These are phyloP conservation scores for Perithous albicinctus DNA, from an alignment of 2,888 invertebrate species.

Conservation along the genomic window DNA sequence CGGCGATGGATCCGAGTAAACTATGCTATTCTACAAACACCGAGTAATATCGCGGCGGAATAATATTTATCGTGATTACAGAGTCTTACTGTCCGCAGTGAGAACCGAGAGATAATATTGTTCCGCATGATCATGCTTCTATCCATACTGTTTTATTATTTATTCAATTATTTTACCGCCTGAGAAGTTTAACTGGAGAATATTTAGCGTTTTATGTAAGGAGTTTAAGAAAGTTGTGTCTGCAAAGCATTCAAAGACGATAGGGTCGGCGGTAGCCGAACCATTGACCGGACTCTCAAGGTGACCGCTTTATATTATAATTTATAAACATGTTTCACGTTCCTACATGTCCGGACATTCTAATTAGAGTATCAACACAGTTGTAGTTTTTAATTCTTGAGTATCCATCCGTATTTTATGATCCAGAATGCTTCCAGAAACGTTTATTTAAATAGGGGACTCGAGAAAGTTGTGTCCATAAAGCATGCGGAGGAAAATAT, in stretches of 20 bases:
- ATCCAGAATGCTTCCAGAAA: too few species aligned
- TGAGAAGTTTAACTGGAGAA: not conserved
- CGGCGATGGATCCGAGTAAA: not conserved
- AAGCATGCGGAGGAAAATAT: not conserved
- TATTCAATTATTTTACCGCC: not conserved
- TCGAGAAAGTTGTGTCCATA: not conserved
- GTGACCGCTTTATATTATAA: not conserved
- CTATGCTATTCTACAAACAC: not conserved
- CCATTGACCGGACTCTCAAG: not conserved
- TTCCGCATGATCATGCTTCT: not conserved
- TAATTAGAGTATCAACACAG: not conserved
- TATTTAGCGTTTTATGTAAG: not conserved
- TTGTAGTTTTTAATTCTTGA: too few species aligned
- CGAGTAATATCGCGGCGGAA: not conserved
- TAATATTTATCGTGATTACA: conserved; percentile 19
- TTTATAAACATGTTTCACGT: not conserved
- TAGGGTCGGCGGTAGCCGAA: not conserved
- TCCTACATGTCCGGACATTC: not conserved
- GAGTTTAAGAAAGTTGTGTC: not conserved
- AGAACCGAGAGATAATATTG: not conserved
- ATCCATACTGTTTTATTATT: conserved; percentile 19
- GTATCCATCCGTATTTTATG: too few species aligned
- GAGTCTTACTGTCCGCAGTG: not conserved
- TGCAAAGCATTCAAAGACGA: not conserved
- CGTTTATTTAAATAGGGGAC: not conserved